A percentile compares a stretch with the other conserved stretches of the same genome.
phyloP scores from a whole-genome alignment of 2,113 vertebrate species.

The Serinus canaria region DNA sequence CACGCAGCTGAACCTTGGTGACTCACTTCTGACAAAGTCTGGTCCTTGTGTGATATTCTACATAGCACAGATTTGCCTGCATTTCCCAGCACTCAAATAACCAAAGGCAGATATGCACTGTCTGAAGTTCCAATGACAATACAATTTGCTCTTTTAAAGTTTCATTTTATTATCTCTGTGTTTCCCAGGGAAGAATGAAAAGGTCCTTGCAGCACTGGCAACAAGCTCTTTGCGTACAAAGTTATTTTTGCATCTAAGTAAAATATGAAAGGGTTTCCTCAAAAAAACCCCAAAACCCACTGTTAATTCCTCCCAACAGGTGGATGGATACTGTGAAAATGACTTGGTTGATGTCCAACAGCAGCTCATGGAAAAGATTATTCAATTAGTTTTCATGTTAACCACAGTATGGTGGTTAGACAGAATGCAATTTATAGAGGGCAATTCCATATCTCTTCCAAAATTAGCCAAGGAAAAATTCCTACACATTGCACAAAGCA shows the following conservation, averaged over 20 bases:
- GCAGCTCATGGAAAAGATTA: background rate
- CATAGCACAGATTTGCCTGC: background rate
- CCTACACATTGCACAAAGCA: background rate
- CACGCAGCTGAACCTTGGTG: background rate
- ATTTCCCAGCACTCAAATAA: background rate
- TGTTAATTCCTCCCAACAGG: background rate
- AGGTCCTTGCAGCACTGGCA: background rate
- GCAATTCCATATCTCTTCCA: background rate
- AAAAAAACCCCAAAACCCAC: rapidly evolving
- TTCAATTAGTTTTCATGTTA: background rate
- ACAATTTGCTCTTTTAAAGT: background rate
- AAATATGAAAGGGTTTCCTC: background rate
- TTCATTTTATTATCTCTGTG: background rate
- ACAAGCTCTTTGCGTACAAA: background rate
- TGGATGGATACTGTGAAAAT: background rate
- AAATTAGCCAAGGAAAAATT: background rate
- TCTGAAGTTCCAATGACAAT: background rate
- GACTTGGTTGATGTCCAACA: background rate
- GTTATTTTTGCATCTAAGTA: background rate
- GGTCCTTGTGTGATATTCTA: background rate
- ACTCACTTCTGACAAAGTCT: background rate
- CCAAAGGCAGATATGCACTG: background rate
- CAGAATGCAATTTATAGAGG: background rate
- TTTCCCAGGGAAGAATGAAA: background rate
- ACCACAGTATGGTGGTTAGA: background rate